Evolutionary conservation across 2,797 vertebrate genomes (phyloP).

Genomic region (Buphagus erythrorhynchus): DNA sequence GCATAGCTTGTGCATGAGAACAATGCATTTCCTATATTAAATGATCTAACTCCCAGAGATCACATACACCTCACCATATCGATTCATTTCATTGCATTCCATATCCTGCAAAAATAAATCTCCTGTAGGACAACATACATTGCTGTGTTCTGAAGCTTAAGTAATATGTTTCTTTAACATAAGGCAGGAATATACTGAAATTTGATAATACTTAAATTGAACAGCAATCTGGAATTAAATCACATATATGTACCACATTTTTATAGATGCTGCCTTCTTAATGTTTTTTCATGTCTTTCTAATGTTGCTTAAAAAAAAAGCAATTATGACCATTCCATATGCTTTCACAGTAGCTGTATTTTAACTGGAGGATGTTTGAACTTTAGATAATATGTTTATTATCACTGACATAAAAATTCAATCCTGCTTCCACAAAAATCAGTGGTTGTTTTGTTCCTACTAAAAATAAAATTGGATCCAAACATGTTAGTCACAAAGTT

Average conservation of each 20-base stretch:
- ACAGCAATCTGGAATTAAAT: constrained; percentile 74
- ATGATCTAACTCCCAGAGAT: constrained; percentile 72
- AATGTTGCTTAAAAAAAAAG: background rate
- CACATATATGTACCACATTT: constrained; percentile 40
- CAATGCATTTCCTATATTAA: constrained; percentile 64
- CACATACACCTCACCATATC: constrained; percentile 76
- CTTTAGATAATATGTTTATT: background rate
- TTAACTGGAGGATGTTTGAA: background rate
- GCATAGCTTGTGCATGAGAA: constrained; percentile 31
- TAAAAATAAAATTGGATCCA: constrained; percentile 20
- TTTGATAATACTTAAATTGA: constrained; percentile 69
- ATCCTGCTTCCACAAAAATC: constrained; percentile 19
- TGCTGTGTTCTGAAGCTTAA: constrained; percentile 69
- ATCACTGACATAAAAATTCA: background rate
- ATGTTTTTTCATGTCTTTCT: constrained; percentile 4
- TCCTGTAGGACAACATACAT: constrained; percentile 69
- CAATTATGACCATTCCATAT: background rate
- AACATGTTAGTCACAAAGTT: background rate
- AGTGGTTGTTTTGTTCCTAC: background rate
- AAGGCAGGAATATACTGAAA: constrained; percentile 78
- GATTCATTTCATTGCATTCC: constrained; percentile 78
- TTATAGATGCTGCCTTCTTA: constrained; percentile 56
- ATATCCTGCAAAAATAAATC: constrained; percentile 80
- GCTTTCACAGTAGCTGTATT: background rate
- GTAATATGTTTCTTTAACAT: constrained; percentile 75